phyloP scores from a whole-genome alignment of 1,140 invertebrate genomes.

The Drosophila lowei region DNA sequence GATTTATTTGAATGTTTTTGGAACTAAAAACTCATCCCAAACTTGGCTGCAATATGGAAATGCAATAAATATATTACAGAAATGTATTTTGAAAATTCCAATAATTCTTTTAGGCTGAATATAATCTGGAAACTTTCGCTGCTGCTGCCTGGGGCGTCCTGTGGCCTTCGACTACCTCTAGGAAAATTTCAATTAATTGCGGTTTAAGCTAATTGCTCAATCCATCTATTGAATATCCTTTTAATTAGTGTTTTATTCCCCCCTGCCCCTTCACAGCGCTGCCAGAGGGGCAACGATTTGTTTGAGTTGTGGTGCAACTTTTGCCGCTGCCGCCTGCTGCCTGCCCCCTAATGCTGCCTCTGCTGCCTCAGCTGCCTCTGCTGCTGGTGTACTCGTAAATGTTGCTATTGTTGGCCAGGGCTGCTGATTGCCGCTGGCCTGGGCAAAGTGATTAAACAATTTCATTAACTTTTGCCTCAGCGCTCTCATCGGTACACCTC shows the following conservation, averaged over 20 bases:
- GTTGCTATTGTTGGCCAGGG: constrained; percentile 3
- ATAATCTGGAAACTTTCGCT: too few species aligned
- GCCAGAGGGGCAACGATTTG: constrained; percentile 13
- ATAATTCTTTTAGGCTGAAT: too few species aligned
- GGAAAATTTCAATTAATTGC: neutral
- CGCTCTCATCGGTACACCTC: constrained; percentile 15
- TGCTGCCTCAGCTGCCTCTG: neutral
- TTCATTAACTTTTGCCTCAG: constrained; percentile 53
- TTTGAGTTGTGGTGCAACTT: too few species aligned
- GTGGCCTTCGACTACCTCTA: too few species aligned
- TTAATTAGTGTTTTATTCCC: constrained; percentile 34
- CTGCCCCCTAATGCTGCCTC: neutral
- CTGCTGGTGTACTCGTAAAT: constrained; percentile 5
- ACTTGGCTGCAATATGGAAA: too few species aligned
- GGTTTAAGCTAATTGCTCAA: constrained; percentile 3
- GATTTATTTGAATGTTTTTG: too few species aligned
- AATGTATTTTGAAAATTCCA: too few species aligned
- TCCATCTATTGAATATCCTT: constrained; percentile 12
- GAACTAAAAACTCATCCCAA: too few species aligned
- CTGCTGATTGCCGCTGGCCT: constrained; percentile 29
- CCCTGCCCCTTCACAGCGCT: neutral
- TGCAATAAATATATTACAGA: too few species aligned
- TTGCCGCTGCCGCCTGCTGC: too few species aligned
- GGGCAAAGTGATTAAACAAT: constrained; percentile 63
- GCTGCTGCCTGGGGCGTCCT: too few species aligned